A percentile compares a stretch with the other conserved stretches of the same genome.
Evolutionary conservation across 30 jellyfish, hydroid and myxozoan species (phyloP).

Genomic region (Aurelia aurita): DNA sequence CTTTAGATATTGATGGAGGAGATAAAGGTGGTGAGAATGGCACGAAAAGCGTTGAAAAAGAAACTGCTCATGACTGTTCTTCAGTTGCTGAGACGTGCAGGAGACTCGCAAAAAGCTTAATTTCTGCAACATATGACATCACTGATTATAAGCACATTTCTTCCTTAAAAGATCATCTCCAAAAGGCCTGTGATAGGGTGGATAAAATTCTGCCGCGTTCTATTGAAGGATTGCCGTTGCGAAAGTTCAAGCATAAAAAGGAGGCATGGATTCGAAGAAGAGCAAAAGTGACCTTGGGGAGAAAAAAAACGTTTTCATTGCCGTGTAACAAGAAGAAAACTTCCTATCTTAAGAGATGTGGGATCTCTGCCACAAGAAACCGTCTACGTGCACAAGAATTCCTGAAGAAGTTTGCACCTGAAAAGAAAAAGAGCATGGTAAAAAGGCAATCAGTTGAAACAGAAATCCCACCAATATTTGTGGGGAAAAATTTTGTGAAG

Average conservation of each 20-base stretch:
- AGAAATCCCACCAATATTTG: not conserved
- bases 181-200: not conserved
- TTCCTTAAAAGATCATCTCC: not conserved
- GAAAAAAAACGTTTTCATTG: not conserved
- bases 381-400: slow-evolving; percentile 5
- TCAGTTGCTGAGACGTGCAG: slow-evolving; percentile 7
- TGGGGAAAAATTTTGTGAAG: not conserved
- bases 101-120: not conserved
- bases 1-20: not conserved
- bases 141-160: not conserved
- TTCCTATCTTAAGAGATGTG: slow-evolving; percentile 5
- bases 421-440: not conserved
- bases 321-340: not conserved
- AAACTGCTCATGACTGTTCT: slow-evolving; percentile 1
- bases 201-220: not conserved
- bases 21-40: not conserved
- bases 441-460: not conserved
- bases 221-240: not conserved
- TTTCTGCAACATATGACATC: slow-evolving; percentile 10
- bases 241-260: not conserved
- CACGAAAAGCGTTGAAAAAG: not conserved
- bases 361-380: slow-evolving; percentile 5
- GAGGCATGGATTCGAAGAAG: not conserved
- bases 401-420: not conserved
- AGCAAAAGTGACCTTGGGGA: slow-evolving; percentile 1